phyloP scores from a whole-genome alignment of 2,888 invertebrate genomes.

The Athalia rosae region DNA sequence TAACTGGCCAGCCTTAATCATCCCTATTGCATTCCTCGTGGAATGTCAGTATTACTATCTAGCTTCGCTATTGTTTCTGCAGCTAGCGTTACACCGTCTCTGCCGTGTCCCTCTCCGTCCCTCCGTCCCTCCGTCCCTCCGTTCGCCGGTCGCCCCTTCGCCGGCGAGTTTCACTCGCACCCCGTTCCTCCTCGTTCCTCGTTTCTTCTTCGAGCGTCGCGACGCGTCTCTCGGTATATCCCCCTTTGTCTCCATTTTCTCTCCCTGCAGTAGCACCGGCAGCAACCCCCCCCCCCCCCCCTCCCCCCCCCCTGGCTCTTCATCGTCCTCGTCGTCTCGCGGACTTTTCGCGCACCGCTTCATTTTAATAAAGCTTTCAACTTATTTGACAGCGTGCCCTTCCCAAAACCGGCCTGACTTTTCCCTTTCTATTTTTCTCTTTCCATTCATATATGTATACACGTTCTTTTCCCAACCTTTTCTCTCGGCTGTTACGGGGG shows the following conservation, averaged over 20 bases:
- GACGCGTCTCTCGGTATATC: no score
- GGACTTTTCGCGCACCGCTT: slow-evolving; percentile 44
- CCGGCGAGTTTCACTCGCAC: slow-evolving; percentile 7
- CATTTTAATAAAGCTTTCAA: slow-evolving; percentile 57
- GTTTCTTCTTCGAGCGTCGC: slow-evolving; percentile 3
- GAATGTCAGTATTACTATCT: slow-evolving; percentile 1
- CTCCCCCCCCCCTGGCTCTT: no score
- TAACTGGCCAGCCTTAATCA: slow-evolving; percentile 33
- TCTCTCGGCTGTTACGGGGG: not conserved
- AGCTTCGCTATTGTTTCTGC: slow-evolving; percentile 22
- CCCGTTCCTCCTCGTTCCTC: not conserved
- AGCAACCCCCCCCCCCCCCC: no score
- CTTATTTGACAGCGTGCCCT: slow-evolving; percentile 42
- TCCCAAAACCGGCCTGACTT: slow-evolving; percentile 57
- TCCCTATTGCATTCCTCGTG: slow-evolving; percentile 25
- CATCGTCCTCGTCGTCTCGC: not conserved
- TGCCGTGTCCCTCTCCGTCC: not conserved
- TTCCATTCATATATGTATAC: not conserved
- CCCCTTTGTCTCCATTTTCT: slow-evolving; percentile 35
- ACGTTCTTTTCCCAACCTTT: not conserved
- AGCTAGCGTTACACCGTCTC: not conserved
- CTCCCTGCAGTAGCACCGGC: not conserved
- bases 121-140: not conserved
- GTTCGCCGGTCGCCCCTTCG: not conserved
- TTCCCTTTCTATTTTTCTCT: not conserved